Evolutionary conservation across 2,797 vertebrate genomes (phyloP).

Genomic region (Valencia hispanica): DNA sequence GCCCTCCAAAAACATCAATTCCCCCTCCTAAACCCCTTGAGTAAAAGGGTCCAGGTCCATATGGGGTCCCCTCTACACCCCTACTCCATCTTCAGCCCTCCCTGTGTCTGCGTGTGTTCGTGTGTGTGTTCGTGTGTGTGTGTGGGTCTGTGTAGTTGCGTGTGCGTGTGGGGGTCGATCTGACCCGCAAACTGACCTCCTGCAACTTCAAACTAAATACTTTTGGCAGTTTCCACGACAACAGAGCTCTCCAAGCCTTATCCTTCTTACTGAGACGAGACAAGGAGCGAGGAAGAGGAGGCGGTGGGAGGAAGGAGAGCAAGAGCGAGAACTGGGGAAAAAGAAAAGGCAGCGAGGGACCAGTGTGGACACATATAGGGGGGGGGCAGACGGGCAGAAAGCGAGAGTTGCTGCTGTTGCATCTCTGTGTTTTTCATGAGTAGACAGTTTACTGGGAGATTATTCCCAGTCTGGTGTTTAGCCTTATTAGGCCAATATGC

Average conservation of each 20-base stretch:
- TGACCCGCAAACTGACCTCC: constrained; percentile 93
- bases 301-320: constrained; percentile 36
- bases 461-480: constrained; percentile 75
- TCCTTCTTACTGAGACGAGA: constrained; percentile 90
- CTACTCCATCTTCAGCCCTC: constrained; percentile 34
- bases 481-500: constrained; percentile 68
- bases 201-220: constrained; percentile 99
- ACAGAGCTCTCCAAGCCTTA: constrained; percentile 95
- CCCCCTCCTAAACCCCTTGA: constrained; percentile 48
- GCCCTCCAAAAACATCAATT: constrained; percentile 41
- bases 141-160: neutral
- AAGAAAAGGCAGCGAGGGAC: neutral
- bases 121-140: constrained; percentile 20
- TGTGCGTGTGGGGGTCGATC: constrained; percentile 20
- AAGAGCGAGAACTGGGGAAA: constrained; percentile 33
- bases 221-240: constrained; percentile 99
- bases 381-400: constrained; percentile 60
- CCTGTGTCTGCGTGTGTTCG: constrained; percentile 28
- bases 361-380: neutral
- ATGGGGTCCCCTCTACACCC: constrained; percentile 63
- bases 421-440: constrained; percentile 76
- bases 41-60: constrained; percentile 54
- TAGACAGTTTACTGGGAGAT: constrained; percentile 76
- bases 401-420: constrained; percentile 76
- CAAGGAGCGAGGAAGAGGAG: constrained; percentile 57